Conservation (phyloP, 2,113 vertebrate genomes). For the Hippocampus zosterae region DNA sequence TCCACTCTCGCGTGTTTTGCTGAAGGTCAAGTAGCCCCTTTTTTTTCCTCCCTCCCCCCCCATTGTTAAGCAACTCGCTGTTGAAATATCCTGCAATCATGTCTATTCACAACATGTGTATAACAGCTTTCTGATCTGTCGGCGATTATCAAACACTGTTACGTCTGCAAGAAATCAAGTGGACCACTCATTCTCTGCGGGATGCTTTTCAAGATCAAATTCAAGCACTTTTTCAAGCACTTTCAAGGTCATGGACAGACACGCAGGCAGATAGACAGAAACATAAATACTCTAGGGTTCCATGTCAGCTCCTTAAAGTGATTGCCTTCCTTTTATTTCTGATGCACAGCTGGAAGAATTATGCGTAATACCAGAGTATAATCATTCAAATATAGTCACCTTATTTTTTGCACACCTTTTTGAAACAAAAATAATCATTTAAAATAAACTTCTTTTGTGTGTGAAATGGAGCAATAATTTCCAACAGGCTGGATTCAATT, state of each 20-base stretch:
- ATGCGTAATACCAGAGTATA: background rate
- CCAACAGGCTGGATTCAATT: too few relatives aligned
- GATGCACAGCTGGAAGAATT: background rate
- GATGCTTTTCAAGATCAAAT: constrained; percentile 1
- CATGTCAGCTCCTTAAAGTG: background rate
- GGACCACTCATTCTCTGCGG: background rate
- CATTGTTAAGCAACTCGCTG: background rate
- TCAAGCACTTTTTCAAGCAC: constrained; percentile 1
- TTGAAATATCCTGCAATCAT: background rate
- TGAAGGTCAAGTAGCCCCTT: constrained; percentile 76
- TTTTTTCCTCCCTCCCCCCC: background rate
- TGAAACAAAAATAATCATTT: background rate
- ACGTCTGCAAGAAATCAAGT: background rate
- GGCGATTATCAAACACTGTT: background rate
- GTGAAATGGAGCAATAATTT: background rate
- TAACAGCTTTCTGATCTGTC: background rate
- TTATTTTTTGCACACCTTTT: background rate
- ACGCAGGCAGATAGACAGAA: background rate
- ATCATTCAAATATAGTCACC: background rate
- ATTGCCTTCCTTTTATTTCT: background rate
- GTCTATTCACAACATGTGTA: background rate
- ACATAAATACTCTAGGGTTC: background rate
- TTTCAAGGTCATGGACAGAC: background rate
- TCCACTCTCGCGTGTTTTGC: constrained; percentile 77
- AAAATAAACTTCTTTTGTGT: too few relatives aligned